Conservation (phyloP, 2,113 vertebrate species). For the Ellobius talpinus region DNA sequence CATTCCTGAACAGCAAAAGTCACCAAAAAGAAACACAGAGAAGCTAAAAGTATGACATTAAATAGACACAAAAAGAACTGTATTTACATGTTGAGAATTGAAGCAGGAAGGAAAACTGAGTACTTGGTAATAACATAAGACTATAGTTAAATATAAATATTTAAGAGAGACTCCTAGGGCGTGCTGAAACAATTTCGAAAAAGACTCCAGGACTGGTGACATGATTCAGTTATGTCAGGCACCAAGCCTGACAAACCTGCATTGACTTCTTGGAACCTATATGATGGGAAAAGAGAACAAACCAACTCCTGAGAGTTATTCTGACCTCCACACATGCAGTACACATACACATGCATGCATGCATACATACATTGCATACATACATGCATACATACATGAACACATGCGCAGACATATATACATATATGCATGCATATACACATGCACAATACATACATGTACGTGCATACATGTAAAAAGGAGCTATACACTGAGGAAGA, state of each 20-base stretch:
- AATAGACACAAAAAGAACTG: not conserved
- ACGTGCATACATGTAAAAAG: not conserved
- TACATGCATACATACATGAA: no score
- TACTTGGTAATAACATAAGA: not conserved
- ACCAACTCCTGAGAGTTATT: not conserved
- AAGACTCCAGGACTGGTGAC: not conserved
- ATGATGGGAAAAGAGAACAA: not conserved
- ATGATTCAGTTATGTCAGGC: no score
- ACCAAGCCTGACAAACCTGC: not conserved
- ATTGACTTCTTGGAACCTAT: not conserved
- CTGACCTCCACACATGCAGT: not conserved
- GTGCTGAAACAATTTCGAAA: not conserved
- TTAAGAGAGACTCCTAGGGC: not conserved
- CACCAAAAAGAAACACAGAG: not conserved
- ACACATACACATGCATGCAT: not conserved
- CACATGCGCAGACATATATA: not conserved
- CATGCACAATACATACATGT: not conserved
- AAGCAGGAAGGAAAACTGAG: not conserved
- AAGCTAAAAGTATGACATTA: not conserved
- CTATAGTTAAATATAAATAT: not conserved
- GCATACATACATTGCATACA: not conserved
- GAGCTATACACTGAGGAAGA: not conserved
- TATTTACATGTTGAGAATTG: not conserved
- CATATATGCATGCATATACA: not conserved
- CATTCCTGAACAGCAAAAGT: not conserved